Percentiles rank a stretch among this genome's conserved stretches.
These are phyloP conservation scores for Onychomys torridus DNA, from an alignment of 2,797 vertebrate species.

Conservation along the genomic window DNA sequence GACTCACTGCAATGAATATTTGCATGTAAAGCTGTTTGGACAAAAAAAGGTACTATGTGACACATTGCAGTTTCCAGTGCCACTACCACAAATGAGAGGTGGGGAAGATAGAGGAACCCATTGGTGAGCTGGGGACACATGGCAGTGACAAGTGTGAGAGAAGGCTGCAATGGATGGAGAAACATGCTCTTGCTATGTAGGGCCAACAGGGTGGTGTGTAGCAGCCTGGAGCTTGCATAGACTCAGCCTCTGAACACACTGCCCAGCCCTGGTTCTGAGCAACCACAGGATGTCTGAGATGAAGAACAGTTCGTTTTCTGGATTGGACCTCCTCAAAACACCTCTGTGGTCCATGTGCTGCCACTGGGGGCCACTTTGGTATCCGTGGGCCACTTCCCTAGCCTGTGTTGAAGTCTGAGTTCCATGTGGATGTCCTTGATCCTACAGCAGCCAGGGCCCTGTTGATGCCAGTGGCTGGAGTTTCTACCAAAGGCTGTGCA, in stretches of 20 bases:
- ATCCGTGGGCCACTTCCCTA: neutral
- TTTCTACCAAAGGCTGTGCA: neutral
- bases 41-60: neutral
- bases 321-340: neutral
- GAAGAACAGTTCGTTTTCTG: neutral
- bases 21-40: neutral
- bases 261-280: neutral
- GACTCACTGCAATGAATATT: neutral
- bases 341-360: neutral
- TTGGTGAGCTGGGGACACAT: neutral
- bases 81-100: neutral
- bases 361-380: neutral
- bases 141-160: neutral
- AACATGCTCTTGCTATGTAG: neutral
- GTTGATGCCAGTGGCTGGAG: neutral
- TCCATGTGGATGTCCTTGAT: neutral
- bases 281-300: neutral
- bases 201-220: neutral
- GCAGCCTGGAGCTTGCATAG: neutral
- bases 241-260: neutral
- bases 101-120: neutral
- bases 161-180: neutral
- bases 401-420: neutral
- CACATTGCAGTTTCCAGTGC: neutral
- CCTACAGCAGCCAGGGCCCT: neutral